A percentile compares a stretch with the other conserved stretches of the same genome.
Evolutionary conservation across 2,113 vertebrate genomes (phyloP).

Genomic region (Rhineura floridana): DNA sequence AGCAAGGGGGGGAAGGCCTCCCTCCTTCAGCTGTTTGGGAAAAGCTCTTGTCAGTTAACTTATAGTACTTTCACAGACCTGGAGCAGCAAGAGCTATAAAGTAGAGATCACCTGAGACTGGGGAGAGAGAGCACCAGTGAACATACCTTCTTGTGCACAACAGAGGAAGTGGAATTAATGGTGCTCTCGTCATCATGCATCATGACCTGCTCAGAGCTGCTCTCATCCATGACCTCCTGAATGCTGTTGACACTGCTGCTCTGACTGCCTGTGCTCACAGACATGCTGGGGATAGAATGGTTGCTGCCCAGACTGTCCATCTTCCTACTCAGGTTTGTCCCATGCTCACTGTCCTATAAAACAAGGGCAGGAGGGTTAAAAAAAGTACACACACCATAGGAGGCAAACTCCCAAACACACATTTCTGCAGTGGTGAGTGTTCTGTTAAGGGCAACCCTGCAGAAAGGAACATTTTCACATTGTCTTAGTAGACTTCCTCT

Average conservation of each 20-base stretch:
- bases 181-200: conserved; percentile 87
- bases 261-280: conserved; percentile 95
- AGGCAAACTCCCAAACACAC: conserved; percentile 30
- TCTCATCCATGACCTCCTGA: conserved; percentile 94
- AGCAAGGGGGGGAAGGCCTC: neutral
- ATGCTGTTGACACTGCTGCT: conserved; percentile 98
- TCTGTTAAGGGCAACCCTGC: conserved; percentile 56
- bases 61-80: rapidly evolving
- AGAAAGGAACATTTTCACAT: conserved; percentile 7
- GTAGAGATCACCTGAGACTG: conserved; percentile 7
- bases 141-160: conserved; percentile 89
- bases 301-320: conserved; percentile 98
- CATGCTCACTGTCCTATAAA: conserved; percentile 92
- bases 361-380: conserved; percentile 64
- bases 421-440: conserved; percentile 34
- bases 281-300: conserved; percentile 95
- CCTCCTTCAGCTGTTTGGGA: neutral
- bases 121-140: conserved; percentile 21
- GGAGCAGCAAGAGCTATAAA: conserved; percentile 3
- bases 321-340: conserved; percentile 85
- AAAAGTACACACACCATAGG: neutral
- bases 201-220: conserved; percentile 87
- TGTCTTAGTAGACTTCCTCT: neutral
- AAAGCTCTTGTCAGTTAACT: neutral
- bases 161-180: conserved; percentile 81